Evolutionary conservation across 2,888 invertebrate species (phyloP), one percentile per base, ranked within the genome.

Genomic region (Yponomeuta malinellus): DNA sequence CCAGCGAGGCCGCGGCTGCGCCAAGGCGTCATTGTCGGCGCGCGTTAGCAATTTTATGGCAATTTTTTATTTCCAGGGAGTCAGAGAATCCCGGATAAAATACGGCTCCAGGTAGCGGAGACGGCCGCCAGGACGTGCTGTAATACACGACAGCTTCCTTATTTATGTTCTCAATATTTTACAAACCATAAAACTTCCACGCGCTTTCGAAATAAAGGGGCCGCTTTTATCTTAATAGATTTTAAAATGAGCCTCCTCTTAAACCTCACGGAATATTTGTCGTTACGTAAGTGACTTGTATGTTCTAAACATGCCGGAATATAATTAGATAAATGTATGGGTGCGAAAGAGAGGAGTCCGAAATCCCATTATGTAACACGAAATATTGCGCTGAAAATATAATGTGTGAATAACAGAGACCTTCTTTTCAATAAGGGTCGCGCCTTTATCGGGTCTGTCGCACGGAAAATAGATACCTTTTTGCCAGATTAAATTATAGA

Each of bases 81-180:
- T 85, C n/a, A 68, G 84, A 85, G 83, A 89, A 89, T 88, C 87
- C 88, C 77, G 78, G 83, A 86, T 90, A 86, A 90, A 89, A 89
- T 90, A 90, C 87, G 87, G 80, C 83, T 81, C 79, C 82, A 83
- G 86, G 87, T 84, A 83, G 79, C 33, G 78, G 78, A 80, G 79
- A 79, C 64, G 71, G 69, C 67, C 66, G 82, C 79, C 77, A 84
- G 81, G 87, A 89, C 89, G 89, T 88, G 88, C 87, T 89, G 86
- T 86, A 83, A 89, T 85, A 90, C 88, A 87, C 81, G 90, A 89
- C 89, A 88, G 85, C 82, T 78, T 79, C 82, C 81, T 90, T 90
- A 90, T 90, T 90, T 90, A 90, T 90, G 85, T 82, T 85, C 87
- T 83, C 89, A 89, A 90, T 90, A 90, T 90, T 90, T 90, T 87